Evolutionary conservation across 1,140 invertebrate species (phyloP), one percentile per base, ranked within the genome.

Genomic region (Leptinotarsa defecta): DNA sequence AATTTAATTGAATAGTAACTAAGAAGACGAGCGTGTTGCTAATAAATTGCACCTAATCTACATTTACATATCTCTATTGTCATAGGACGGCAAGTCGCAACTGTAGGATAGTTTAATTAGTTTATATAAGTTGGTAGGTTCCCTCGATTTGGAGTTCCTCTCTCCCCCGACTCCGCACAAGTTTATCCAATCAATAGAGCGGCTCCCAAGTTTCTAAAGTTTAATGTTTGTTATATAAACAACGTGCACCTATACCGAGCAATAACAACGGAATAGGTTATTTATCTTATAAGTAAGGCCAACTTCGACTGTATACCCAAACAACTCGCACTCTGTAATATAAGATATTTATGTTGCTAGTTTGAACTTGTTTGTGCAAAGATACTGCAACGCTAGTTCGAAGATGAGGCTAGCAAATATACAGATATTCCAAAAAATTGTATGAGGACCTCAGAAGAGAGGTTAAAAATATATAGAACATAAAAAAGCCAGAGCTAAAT

Each of bases 61-160:
- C 81, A 84, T 84, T 84, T 84, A 83, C 83, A 84, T 84, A 84
- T 84, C 83, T 82, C 80, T 81, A 83, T 84, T 84, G 83, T 84
- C 81, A 76, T 80, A 81, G 81, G 81, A 80, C 80, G 79, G 80
- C 71, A 73, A 84, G 79, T 57, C 52, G 52, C 52, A 57, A 57
- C 17, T 79, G 79, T 80, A 78, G 81, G 81, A 82, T 82, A 83
- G 83, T 84, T 84, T 84, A 84, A 84, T 84, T 84, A 84, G 83
- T 84, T 84, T 82, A 81, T 82, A 83, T 83, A 83, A 84, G 83
- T 84, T 83, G 49, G 70, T 63, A 71, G 70, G 70, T 71, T 82
- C 80, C 81, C 79, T 81, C 79, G 80, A 80, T 82, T 80, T 79
- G 75, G 62, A 43, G n/a, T 27, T 65, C 52, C 57, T 34, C 17